Evolutionary conservation across 2,113 vertebrate species (phyloP).

Genomic region (Anoura caudifer): DNA sequence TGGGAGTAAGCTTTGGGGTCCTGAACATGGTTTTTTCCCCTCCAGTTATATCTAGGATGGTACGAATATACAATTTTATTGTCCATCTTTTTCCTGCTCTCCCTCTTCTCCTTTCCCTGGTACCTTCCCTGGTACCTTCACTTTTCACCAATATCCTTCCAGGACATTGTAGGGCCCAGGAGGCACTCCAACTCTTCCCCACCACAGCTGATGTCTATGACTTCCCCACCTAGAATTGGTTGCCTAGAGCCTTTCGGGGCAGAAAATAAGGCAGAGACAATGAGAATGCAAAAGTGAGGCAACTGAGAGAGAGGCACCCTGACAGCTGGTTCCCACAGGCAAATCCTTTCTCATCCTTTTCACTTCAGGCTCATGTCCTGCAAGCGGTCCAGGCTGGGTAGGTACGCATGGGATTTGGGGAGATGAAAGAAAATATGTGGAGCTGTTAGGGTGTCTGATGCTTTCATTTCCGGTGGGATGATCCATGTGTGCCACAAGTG

Average conservation of each 20-base stretch:
- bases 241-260: background rate
- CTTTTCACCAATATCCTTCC: background rate
- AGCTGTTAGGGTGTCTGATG: too few species aligned
- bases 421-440: too few species aligned
- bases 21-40: background rate
- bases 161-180: rapidly evolving
- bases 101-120: background rate
- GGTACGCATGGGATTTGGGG: too few species aligned
- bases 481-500: too few species aligned
- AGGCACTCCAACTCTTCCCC: background rate
- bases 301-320: rapidly evolving
- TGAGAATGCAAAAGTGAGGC: background rate
- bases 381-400: too few species aligned
- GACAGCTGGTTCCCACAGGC: rapidly evolving
- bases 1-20: background rate
- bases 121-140: background rate
- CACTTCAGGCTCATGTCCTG: too few species aligned
- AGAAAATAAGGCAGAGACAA: background rate
- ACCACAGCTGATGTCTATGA: background rate
- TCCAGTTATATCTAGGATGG: background rate
- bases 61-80: too few species aligned
- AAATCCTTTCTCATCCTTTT: background rate
- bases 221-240: background rate
- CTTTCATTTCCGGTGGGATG: too few species aligned
- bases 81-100: background rate